Conservation (phyloP, 2,888 invertebrate genomes). For the Drosophila glabriapex region DNA sequence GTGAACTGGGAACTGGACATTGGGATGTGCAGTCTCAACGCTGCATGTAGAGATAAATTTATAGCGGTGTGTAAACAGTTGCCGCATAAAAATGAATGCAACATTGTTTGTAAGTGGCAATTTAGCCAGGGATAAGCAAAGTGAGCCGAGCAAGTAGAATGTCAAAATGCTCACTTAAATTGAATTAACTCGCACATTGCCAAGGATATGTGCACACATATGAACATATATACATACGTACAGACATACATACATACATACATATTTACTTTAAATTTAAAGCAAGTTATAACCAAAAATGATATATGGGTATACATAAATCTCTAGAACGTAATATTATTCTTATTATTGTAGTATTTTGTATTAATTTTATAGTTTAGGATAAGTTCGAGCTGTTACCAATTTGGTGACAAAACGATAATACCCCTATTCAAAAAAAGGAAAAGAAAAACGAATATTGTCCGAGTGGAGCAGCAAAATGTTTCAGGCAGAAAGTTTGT, state of each 20-base stretch:
- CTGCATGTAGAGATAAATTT: slow-evolving; percentile 58
- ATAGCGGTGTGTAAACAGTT: slow-evolving; percentile 78
- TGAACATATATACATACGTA: not conserved
- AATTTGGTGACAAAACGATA: slow-evolving; percentile 1
- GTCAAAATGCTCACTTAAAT: slow-evolving; percentile 27
- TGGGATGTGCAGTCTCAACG: slow-evolving; percentile 31
- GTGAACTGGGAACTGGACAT: not conserved
- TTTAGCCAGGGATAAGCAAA: slow-evolving; percentile 35
- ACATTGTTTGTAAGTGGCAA: slow-evolving; percentile 80
- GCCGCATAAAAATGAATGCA: slow-evolving; percentile 73
- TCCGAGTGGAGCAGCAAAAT: slow-evolving; percentile 21
- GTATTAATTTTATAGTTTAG: not conserved
- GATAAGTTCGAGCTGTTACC: not conserved
- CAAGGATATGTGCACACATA: slow-evolving; percentile 3
- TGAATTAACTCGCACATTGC: slow-evolving; percentile 30
- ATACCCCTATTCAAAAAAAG: not conserved
- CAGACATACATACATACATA: not conserved
- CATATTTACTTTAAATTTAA: not conserved
- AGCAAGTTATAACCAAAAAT: not conserved
- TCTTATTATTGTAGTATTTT: not conserved
- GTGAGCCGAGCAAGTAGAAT: slow-evolving; percentile 13
- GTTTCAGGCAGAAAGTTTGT: slow-evolving; percentile 39
- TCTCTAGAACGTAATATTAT: not conserved
- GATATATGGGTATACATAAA: not conserved
- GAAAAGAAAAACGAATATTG: not conserved